phyloP scores from a whole-genome alignment of 2,113 vertebrate species.

The Marmota flaviventris region DNA sequence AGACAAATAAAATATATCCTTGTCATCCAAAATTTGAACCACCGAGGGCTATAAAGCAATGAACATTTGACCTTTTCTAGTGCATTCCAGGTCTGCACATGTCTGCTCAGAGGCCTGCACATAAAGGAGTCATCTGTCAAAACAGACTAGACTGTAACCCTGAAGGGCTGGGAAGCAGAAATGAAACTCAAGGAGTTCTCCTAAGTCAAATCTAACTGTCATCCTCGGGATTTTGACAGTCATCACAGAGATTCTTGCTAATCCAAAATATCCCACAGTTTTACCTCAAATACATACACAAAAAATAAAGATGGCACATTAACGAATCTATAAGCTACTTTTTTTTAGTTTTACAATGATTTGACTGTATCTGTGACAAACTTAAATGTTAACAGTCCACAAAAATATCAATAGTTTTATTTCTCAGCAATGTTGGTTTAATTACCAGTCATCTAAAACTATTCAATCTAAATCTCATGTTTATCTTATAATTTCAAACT shows the following conservation, averaged over 20 bases:
- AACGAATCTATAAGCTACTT: neutral
- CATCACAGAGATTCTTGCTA: neutral
- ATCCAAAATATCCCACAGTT: neutral
- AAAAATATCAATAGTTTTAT: constrained; percentile 12
- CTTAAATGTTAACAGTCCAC: neutral
- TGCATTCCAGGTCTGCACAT: neutral
- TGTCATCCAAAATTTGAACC: neutral
- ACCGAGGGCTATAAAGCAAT: neutral
- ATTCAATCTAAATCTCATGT: neutral
- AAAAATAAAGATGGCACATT: neutral
- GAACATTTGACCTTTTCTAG: constrained; percentile 27
- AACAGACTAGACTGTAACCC: neutral
- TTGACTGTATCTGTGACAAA: neutral
- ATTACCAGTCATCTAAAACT: neutral
- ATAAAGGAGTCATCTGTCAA: constrained; percentile 46
- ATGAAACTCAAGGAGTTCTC: neutral
- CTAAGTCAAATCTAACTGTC: neutral
- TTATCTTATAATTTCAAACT: constrained; percentile 45
- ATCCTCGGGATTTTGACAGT: neutral
- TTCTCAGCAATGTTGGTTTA: constrained; percentile 8
- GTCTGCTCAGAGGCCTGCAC: neutral
- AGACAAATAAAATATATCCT: constrained; percentile 5
- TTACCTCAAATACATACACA: neutral
- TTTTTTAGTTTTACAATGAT: neutral
- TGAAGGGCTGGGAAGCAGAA: neutral